Evolutionary conservation across 2,113 vertebrate genomes (phyloP).

Genomic region (Pelusios castaneus): DNA sequence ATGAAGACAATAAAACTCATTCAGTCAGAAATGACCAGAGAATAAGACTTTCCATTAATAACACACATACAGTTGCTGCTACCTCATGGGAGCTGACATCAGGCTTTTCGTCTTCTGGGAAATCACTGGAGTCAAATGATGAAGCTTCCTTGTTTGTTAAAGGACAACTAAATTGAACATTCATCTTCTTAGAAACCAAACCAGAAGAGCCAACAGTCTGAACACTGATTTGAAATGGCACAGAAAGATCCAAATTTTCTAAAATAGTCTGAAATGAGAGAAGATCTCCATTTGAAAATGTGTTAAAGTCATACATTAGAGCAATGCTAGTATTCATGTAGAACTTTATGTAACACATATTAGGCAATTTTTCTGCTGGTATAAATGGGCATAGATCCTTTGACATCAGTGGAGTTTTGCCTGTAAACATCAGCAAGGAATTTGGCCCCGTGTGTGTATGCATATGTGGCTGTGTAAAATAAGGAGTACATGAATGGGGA

Average conservation of each 20-base stretch:
- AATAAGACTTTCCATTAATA: not conserved
- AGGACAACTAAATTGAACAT: not conserved
- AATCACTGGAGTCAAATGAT: not conserved
- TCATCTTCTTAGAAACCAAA: conserved; percentile 61
- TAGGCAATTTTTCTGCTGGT: not conserved
- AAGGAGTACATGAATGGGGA: not conserved
- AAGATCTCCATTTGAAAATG: not conserved
- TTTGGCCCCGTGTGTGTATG: not conserved
- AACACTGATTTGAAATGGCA: conserved; percentile 52
- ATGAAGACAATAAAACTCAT: not conserved
- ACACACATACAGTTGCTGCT: not conserved
- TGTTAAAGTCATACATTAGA: not conserved
- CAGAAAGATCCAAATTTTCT: conserved; percentile 61
- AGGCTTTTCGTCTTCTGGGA: not conserved
- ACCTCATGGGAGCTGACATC: not conserved
- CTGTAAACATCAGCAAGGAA: not conserved
- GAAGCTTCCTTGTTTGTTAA: not conserved
- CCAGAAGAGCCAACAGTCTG: conserved; percentile 67
- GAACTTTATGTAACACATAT: not conserved
- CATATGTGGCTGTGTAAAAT: not conserved
- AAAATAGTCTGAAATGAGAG: conserved; percentile 34
- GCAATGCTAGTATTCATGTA: not conserved
- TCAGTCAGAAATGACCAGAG: not conserved
- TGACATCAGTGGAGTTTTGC: not conserved
- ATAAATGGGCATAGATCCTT: not conserved